Evolutionary conservation across 2,113 vertebrate species (phyloP), one percentile per base, ranked within the genome.

Genomic region (Laticauda laticaudata): DNA sequence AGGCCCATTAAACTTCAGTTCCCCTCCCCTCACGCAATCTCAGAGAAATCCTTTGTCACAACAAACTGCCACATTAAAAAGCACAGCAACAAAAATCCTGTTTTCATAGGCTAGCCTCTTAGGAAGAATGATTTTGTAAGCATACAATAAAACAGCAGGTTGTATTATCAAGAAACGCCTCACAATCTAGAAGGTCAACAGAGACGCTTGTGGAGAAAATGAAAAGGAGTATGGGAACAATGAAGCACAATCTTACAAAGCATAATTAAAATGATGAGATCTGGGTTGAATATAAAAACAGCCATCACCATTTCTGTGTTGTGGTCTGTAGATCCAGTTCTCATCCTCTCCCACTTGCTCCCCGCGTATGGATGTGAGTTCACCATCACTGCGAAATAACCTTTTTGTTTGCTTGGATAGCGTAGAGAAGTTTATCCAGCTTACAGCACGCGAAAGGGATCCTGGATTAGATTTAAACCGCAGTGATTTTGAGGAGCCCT

Each of bases 351-450:
- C 97, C 94, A 97, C 96, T 96, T 97, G 97, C 85, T 97, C 97
- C 92, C 96, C 93, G 75, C 92, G 97, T 92, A 91, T 97, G 4
- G 97, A 97, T 24, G 97, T 97, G 94, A 99, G 98, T 81, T 99
- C 98, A 18, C 97, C 98, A 96, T 99, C 99, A 95, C 99, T 99
- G 96, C 98, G 98, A 94, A 99, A 99, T 92, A 99, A 96, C 94
- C 98, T 98, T 94, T 98, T 98, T 96, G 98, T 99, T 96, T 98
- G 98, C 95, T 97, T 98, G 92, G 98, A 98, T 88, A 99, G 98
- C 87, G 98, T 98, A 92, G 98, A 98, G 96, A 99, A 98, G 96
- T 97, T 99, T 96, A 99, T 98, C 99, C 99, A 99, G 97, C 99
- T 99, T 92, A 99, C 98, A 93, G 99, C 98, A 26, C 98, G 98